These are phyloP conservation scores for Xanthia icteritia DNA, from an alignment of 2,888 invertebrate genomes.

Conservation along the genomic window DNA sequence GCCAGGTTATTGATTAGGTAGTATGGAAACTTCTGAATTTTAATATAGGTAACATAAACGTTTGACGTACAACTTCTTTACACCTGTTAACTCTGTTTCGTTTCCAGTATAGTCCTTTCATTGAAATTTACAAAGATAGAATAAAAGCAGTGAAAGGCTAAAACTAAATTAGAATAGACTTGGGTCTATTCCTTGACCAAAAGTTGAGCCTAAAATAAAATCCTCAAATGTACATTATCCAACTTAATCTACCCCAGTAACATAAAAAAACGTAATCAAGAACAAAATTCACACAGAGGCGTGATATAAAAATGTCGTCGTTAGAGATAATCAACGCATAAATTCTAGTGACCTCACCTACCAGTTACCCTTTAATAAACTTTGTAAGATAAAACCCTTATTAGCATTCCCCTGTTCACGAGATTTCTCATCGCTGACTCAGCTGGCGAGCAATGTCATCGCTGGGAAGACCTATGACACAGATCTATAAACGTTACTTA, in stretches of 20 bases:
- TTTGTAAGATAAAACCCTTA: constrained; percentile 56
- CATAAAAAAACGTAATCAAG: neutral
- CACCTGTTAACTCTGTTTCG: neutral
- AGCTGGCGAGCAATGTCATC: constrained; percentile 60
- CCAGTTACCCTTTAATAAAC: constrained; percentile 37
- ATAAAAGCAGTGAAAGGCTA: neutral
- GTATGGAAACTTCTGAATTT: neutral
- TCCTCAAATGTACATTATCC: neutral
- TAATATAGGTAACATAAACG: neutral
- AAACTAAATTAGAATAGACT: neutral
- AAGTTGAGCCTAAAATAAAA: neutral
- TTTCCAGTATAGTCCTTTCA: neutral
- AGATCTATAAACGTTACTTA: constrained; percentile 14
- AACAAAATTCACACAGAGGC: neutral
- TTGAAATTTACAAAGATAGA: no score
- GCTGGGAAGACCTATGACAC: constrained; percentile 52
- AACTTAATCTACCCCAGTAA: neutral
- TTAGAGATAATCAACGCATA: constrained; percentile 26
- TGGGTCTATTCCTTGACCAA: neutral
- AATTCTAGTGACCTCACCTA: constrained; percentile 43
- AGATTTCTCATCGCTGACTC: constrained; percentile 64
- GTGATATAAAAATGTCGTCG: constrained; percentile 6
- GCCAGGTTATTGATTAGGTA: neutral
- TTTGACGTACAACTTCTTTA: neutral
- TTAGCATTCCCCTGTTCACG: constrained; percentile 50